A percentile compares a stretch with the other conserved stretches of the same genome.
Conservation (phyloP, 2,113 vertebrate genomes). For the Misgurnus mizolepis region DNA sequence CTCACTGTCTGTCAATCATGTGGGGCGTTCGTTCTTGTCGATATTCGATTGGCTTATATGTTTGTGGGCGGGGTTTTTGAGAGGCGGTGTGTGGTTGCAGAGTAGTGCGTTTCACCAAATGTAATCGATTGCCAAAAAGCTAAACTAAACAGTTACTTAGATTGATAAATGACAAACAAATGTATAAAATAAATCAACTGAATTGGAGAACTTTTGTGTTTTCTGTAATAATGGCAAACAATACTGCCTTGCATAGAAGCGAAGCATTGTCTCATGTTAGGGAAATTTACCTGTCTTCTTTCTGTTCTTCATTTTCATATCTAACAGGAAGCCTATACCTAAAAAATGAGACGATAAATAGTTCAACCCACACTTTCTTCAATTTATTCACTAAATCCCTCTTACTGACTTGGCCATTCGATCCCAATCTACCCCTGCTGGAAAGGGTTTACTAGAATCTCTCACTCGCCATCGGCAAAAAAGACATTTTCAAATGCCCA, state of each 20-base stretch:
- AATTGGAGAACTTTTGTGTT: not conserved
- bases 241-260: not conserved
- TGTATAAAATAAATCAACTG: too few relatives aligned
- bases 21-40: not conserved
- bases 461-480: constrained; percentile 17
- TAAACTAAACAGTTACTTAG: too few relatives aligned
- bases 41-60: not conserved
- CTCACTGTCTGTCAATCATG: not conserved
- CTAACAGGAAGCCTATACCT: constrained; percentile 57
- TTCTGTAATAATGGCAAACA: not conserved
- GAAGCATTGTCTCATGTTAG: constrained; percentile 44
- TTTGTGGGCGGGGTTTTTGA: not conserved
- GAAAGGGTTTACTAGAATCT: constrained; percentile 16
- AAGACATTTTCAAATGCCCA: constrained; percentile 90
- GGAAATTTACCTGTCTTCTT: constrained; percentile 28
- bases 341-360: constrained; percentile 73
- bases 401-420: constrained; percentile 20
- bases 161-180: too few relatives aligned
- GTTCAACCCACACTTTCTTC: constrained; percentile 19
- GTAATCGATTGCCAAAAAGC: too few relatives aligned
- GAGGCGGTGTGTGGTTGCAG: not conserved
- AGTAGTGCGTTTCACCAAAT: too few relatives aligned
- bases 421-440: not conserved
- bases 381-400: constrained; percentile 20
- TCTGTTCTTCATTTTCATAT: constrained; percentile 35